Evolutionary conservation across 2,797 vertebrate genomes (phyloP).

Genomic region (Schizopygopsis pylzovi): DNA sequence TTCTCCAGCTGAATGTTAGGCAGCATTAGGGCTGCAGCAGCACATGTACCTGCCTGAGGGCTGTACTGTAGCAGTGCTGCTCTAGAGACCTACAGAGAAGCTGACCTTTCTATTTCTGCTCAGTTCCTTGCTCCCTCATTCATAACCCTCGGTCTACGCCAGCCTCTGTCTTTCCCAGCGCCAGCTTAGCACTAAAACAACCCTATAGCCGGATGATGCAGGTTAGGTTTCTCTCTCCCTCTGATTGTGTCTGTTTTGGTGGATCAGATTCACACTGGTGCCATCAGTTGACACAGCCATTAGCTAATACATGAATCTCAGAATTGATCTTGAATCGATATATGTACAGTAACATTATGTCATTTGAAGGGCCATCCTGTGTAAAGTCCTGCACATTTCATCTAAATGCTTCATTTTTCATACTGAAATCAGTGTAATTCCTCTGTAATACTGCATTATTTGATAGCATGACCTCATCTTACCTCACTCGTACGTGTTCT

Average conservation of each 20-base stretch:
- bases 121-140: slow-evolving; percentile 33
- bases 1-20: not conserved
- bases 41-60: slow-evolving; percentile 29
- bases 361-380: not conserved
- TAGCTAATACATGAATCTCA: slow-evolving; percentile 1
- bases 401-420: not conserved
- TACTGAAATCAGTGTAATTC: not conserved
- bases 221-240: slow-evolving; percentile 39
- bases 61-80: slow-evolving; percentile 29
- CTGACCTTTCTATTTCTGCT: slow-evolving; percentile 47
- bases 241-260: slow-evolving; percentile 6
- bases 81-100: slow-evolving; percentile 32
- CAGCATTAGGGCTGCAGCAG: slow-evolving; percentile 22
- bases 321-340: slow-evolving; percentile 4
- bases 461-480: not conserved
- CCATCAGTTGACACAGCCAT: slow-evolving; percentile 4
- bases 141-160: slow-evolving; percentile 37
- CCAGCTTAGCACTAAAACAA: slow-evolving; percentile 29
- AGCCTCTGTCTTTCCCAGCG: slow-evolving; percentile 33
- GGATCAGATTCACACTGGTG: slow-evolving; percentile 3
- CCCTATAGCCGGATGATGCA: slow-evolving; percentile 19
- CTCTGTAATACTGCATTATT: too few relatives aligned
- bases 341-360: not conserved
- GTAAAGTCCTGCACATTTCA: not conserved
- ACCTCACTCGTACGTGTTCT: not conserved